Evolutionary conservation across 2,888 invertebrate genomes (phyloP).

Genomic region (Embidobia sp.): DNA sequence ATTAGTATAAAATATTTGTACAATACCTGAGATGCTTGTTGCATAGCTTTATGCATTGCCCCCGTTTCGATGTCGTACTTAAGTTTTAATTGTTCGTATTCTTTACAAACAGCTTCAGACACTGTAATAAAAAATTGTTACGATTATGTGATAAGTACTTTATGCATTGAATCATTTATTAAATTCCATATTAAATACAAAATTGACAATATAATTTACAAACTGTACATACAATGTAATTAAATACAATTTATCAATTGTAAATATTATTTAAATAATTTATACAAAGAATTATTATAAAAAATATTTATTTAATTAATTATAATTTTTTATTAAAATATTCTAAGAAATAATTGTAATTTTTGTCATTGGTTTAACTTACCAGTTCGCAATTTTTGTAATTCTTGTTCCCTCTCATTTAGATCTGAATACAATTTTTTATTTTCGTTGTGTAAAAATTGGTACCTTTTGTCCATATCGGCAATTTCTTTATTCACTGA

Average conservation of each 20-base stretch:
- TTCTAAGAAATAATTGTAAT: neutral
- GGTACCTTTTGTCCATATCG: constrained; percentile 85
- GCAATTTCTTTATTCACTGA: constrained; percentile 83
- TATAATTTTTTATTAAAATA: neutral
- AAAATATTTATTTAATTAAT: no score
- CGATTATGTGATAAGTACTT: no score
- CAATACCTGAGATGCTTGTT: constrained; percentile 83
- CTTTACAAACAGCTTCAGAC: constrained; percentile 87
- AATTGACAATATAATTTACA: no score
- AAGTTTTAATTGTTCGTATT: constrained; percentile 88
- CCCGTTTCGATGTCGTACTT: constrained; percentile 89
- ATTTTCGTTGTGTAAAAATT: constrained; percentile 84
- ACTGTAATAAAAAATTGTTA: constrained; percentile 80
- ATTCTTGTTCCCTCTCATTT: constrained; percentile 85
- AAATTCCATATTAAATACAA: no score
- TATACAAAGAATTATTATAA: no score
- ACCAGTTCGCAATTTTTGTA: constrained; percentile 83
- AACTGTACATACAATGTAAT: no score
- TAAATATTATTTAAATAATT: no score
- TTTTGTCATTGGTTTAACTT: no score
- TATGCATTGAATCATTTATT: no score
- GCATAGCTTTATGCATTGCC: constrained; percentile 89
- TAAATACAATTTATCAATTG: no score
- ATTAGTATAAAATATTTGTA: neutral
- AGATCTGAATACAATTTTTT: constrained; percentile 84